A percentile compares a stretch with the other conserved stretches of the same genome.
phyloP scores from a whole-genome alignment of 2,888 invertebrate species.

The Apocheima hispidaria region DNA sequence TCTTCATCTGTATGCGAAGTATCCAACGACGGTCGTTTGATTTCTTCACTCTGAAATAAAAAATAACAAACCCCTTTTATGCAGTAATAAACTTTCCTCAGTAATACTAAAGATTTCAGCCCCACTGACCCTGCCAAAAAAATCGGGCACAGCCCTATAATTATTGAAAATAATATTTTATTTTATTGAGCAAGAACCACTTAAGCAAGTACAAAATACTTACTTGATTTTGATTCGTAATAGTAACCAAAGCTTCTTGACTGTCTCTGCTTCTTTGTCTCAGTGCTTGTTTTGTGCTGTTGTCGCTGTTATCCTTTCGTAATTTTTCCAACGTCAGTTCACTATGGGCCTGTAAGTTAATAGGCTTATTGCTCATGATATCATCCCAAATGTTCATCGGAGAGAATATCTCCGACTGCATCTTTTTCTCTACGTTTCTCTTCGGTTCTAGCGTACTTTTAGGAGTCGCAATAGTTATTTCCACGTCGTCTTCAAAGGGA shows the following conservation, averaged over 20 bases:
- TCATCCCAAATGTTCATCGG: conserved; percentile 53
- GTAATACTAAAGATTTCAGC: too few species aligned
- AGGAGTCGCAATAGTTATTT: background rate
- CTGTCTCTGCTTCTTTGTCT: conserved; percentile 2
- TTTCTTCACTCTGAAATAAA: conserved; percentile 19
- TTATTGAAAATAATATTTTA: too few species aligned
- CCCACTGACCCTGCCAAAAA: too few species aligned
- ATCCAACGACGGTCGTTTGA: background rate
- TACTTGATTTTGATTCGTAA: conserved; percentile 38
- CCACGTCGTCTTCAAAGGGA: background rate
- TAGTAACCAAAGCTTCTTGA: conserved; percentile 22
- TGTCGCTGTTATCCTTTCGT: conserved; percentile 1
- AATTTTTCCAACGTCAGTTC: conserved; percentile 18
- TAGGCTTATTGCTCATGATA: conserved; percentile 49
- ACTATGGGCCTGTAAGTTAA: conserved; percentile 43
- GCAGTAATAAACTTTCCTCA: background rate
- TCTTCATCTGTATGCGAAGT: conserved; percentile 35
- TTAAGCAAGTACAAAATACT: too few species aligned
- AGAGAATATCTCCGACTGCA: conserved; percentile 50
- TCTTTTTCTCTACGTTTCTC: conserved; percentile 44
- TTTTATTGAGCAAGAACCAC: background rate
- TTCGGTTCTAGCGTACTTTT: background rate
- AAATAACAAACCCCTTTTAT: background rate
- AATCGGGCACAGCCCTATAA: too few species aligned
- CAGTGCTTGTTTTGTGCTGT: background rate